Evolutionary conservation across 2,888 invertebrate genomes (phyloP), one percentile per base, ranked within the genome.

Genomic region (Ellobium chinense): DNA sequence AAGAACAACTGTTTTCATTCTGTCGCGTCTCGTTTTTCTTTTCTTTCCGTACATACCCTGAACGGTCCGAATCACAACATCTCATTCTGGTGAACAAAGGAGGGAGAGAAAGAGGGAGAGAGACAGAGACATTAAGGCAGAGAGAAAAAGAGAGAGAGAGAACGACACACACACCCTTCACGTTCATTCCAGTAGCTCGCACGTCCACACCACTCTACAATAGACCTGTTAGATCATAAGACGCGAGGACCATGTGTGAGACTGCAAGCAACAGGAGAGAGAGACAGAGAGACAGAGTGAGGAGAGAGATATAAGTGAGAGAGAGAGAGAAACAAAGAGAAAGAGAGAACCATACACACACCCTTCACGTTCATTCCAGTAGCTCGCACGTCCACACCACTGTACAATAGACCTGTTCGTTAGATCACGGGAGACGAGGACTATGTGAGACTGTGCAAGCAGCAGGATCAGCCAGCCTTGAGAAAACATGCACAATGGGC

Each of bases 271-370:
- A 24, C 39, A 37, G 24, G 65, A 60, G 60, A 60, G n/a, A 46
- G 46, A 46, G 46, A 46, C 46, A 46, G 46, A 60, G 60, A 60
- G 60, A 60, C 12, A 60, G 60, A 60, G 60, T 14, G 60, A 60
- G 60, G n/a, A 27, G 27, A 27, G 46, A 46, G 46, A 46, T n/a
- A n/a, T 12, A 46, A 46, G 46, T 7, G 18, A 18, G 46, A 46
- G 7, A 18, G 9, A 12, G 46, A 46, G 46, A 46, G 46, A 46
- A 18, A 7, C 9, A 46, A 46, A 12, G 46, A 60, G 60, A 60
- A 27, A n/a, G 60, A 60, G 9, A 60, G 60, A 60, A n/a, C n/a
- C n/a, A n/a, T n/a, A n/a, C n/a, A n/a, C n/a, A n/a, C n/a, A n/a
- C n/a, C n/a, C n/a, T n/a, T n/a, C n/a, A n/a, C n/a, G n/a, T n/a